Evolutionary conservation across 2,797 vertebrate species (phyloP).

Genomic region (Oreochromis grahami): DNA sequence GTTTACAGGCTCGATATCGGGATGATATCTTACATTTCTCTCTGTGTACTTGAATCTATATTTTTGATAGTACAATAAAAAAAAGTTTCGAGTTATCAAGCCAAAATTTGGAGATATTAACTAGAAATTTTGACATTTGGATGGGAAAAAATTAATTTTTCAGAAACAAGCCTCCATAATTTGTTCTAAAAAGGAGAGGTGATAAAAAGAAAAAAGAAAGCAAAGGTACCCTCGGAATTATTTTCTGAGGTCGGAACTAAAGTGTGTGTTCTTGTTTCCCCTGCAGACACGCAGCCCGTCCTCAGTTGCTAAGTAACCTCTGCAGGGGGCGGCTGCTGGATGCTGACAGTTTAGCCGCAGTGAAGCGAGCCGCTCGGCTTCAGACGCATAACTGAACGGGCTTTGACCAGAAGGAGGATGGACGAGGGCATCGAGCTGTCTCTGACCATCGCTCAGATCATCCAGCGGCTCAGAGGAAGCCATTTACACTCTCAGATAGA

Average conservation of each 20-base stretch:
- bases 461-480: constrained; percentile 88
- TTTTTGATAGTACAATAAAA: neutral
- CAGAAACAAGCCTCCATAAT: too few species aligned
- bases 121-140: neutral
- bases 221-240: neutral
- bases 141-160: neutral
- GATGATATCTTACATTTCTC: neutral
- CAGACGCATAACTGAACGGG: neutral
- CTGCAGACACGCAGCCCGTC: neutral
- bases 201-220: too few species aligned
- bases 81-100: neutral
- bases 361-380: neutral
- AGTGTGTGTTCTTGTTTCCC: constrained; percentile 54
- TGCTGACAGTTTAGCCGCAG: neutral
- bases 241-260: constrained; percentile 60
- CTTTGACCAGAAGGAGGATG: constrained; percentile 60
- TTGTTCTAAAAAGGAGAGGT: too few species aligned
- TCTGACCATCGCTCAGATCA: constrained; percentile 84
- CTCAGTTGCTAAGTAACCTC: constrained; percentile 71
- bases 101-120: neutral
- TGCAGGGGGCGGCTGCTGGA: constrained; percentile 12
- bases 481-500: constrained; percentile 91
- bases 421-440: constrained; percentile 85
- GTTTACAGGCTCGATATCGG: neutral
- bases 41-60: neutral